These are phyloP conservation scores for Malurus cyaneus DNA, from an alignment of 2,113 vertebrate species.

Conservation along the genomic window DNA sequence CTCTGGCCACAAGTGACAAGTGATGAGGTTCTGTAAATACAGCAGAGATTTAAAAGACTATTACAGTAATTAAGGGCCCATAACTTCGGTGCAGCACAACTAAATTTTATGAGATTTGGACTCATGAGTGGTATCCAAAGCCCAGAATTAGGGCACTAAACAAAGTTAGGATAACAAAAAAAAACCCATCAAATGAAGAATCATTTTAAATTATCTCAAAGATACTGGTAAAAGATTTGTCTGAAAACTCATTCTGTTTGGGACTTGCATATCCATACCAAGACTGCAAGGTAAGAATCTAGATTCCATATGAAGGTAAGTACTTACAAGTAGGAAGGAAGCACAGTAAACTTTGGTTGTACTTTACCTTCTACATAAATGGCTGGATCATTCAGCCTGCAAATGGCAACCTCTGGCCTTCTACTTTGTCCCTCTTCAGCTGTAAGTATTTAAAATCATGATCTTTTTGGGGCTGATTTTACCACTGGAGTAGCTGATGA, in stretches of 20 bases:
- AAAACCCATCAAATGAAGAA: not conserved
- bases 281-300: not conserved
- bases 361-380: not conserved
- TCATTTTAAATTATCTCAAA: not conserved
- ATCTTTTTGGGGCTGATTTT: not conserved
- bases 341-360: not conserved
- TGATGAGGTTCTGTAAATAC: not conserved
- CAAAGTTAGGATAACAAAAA: not conserved
- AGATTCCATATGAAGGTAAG: not conserved
- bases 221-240: not conserved
- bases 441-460: not conserved
- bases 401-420: not conserved
- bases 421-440: not conserved
- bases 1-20: not conserved
- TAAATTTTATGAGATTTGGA: not conserved
- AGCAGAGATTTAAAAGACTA: not conserved
- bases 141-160: not conserved
- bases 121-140: not conserved
- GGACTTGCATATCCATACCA: not conserved
- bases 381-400: not conserved
- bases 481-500: not conserved
- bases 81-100: not conserved
- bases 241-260: not conserved
- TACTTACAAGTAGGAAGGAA: not conserved
- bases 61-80: not conserved